A percentile compares a stretch with the other conserved stretches of the same genome.
Conservation (phyloP, 2,113 vertebrate species). For the Callorhinus ursinus region DNA sequence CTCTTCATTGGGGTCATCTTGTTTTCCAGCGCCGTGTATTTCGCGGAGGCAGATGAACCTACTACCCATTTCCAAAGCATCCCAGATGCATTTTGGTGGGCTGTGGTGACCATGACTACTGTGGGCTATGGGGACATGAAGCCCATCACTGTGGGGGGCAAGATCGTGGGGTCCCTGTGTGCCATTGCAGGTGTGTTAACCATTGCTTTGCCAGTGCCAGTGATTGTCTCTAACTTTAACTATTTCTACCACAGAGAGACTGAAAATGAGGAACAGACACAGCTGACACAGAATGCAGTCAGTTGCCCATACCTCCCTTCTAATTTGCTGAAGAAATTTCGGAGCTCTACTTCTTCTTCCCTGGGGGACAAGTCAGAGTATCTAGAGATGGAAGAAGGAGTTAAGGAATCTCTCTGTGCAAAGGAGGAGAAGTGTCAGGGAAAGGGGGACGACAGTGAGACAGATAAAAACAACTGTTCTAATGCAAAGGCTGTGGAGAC, state of each 20-base stretch:
- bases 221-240: constrained; percentile 99
- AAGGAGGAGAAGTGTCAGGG: constrained; percentile 94
- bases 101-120: constrained; percentile 99
- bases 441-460: constrained; percentile 94
- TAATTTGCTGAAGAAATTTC: constrained; percentile 94
- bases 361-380: constrained; percentile 97
- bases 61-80: constrained; percentile 98
- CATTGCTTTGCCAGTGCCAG: constrained; percentile 98
- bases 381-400: constrained; percentile 98
- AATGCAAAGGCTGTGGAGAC: constrained; percentile 97
- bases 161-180: constrained; percentile 98
- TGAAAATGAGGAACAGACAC: constrained; percentile 95
- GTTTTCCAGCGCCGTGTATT: constrained; percentile 99
- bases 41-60: constrained; percentile 97
- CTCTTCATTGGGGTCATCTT: constrained; percentile 98
- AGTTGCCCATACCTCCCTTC: constrained; percentile 94
- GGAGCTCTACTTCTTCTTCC: constrained; percentile 95
- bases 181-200: constrained; percentile 98
- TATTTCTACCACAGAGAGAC: constrained; percentile 99
- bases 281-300: constrained; percentile 92
- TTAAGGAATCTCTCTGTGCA: constrained; percentile 97
- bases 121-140: constrained; percentile 99
- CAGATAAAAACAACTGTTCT: constrained; percentile 95
- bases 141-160: constrained; percentile 98
- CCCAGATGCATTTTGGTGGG: constrained; percentile 99